Evolutionary conservation across 1,140 invertebrate genomes (phyloP), one percentile per base, ranked within the genome.

Genomic region (Drosophila erecta): DNA sequence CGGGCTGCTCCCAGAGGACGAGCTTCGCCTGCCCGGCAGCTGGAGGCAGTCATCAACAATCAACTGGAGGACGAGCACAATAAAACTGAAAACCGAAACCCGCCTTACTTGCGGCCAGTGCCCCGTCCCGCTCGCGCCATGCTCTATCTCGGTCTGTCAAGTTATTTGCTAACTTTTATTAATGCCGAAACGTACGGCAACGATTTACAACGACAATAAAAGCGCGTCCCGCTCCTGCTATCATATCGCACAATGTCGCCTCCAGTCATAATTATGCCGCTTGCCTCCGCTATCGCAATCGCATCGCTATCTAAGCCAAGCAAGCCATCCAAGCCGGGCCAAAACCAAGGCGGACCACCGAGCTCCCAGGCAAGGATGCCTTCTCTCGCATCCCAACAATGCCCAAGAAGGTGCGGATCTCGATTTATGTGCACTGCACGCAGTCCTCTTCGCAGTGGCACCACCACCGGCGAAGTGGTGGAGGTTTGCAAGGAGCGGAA

Each of bases 151-250:
- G 66, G 74, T 87, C 61, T 81, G 81, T 87, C 80, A 67, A 89
- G 84, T 89, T 89, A 89, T 89, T 89, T 89, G 84, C 84, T 89
- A 89, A 89, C 84, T 89, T 89, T 89, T 89, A 89, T 89, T 89
- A 89, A 89, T 89, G 84, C 87, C 79, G 84, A 89, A 89, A 89
- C 84, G 84, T 89, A 89, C 79, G 79, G 85, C 85, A 90, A 89
- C 84, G 84, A 89, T 89, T 89, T 89, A 89, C 84, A 89, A 89
- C 84, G 85, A 89, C 84, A 89, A 89, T 89, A 89, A 89, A 89
- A 70, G 79, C 84, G 76, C 76, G 64, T 75, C 83, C 83, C 64
- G 64, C 20, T 76, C 64, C 49, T 43, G 83, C 83, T 86, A 87
- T 86, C 83, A 86, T 83, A 86, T 87, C 83, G 83, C 83, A 83